Conservation (phyloP, 2,888 invertebrate species). For the Eueremaeus valkanovi region DNA sequence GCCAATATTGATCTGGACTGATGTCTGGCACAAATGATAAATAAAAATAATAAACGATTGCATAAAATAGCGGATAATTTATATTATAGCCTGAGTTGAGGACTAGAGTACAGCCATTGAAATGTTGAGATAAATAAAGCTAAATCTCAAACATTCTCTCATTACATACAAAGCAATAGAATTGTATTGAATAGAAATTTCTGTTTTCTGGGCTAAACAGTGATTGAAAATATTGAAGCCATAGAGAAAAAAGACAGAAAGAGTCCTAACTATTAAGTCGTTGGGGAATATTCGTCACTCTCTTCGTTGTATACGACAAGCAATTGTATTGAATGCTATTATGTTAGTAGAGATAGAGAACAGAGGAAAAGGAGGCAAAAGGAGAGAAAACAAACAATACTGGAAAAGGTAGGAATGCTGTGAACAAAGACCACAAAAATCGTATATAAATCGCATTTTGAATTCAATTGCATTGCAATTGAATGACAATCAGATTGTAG, state of each 20-base stretch:
- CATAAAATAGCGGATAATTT: too few relatives aligned
- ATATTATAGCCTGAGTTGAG: too few relatives aligned
- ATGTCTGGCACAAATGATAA: too few relatives aligned
- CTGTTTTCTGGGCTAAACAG: neutral
- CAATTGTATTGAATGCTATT: neutral
- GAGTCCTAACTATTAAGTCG: neutral
- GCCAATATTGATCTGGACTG: too few relatives aligned
- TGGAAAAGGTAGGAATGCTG: neutral
- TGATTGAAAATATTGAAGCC: constrained; percentile 23
- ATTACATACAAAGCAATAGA: neutral
- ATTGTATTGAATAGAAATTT: neutral
- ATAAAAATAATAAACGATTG: too few relatives aligned
- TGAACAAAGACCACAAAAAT: neutral
- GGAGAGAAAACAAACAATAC: neutral
- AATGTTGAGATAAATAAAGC: too few relatives aligned
- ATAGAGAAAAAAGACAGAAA: neutral
- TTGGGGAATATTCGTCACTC: constrained; percentile 15
- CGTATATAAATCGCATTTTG: neutral
- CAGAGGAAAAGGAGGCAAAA: neutral
- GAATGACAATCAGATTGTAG: neutral
- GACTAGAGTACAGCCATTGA: too few relatives aligned
- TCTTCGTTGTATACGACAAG: neutral
- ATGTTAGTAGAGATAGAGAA: too few relatives aligned
- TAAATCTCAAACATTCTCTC: too few relatives aligned
- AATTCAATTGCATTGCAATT: neutral